Evolutionary conservation across 2,113 vertebrate genomes (phyloP), one percentile per base, ranked within the genome.

Genomic region (Daphoenositta chrysoptera): DNA sequence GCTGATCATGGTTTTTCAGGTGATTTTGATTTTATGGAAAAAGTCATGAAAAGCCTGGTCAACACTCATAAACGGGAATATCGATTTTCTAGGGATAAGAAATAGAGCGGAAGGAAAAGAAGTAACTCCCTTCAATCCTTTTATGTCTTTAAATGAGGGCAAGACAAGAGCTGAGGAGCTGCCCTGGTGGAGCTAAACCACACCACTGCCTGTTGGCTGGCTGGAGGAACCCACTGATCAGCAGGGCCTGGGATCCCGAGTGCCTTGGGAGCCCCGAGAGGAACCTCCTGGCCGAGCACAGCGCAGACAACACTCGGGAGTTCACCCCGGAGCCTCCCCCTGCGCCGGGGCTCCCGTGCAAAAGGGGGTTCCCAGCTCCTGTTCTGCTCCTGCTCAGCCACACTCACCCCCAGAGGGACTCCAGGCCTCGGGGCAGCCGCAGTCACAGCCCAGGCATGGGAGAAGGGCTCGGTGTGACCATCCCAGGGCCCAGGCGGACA

Each of bases 201-300:
- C 30, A 15, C 6, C 69, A 17, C 26, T 14, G 13, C 69, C 22
- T 33, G 40, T n/a, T 70, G 45, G n/a, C 71, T 50, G 58, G 61
- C 53, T 48, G 30, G 6, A 61, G 20, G 75, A 66, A 70, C 60
- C 61, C 47, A n/a, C 37, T 53, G 42, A 37, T 8, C 3, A 4
- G 53, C 58, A 71, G 73, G 37, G 65, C 39, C 15, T 5, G 77
- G 84, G 90, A 64, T 69, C 35, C 21, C 5, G 17, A 2, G 11
- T 17, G 8, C 57, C 77, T 3, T 0, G 20, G 7, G 15, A 51
- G 3, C 2, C 10, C 19, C 0, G 0, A 16, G 54, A 53, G 42
- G 2, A 19, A 8, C 7, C 57, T 56, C 37, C 53, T 3, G n/a
- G 51, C 33, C 3, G 1, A 40, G 78, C 22, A 3, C 1, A 2